phyloP scores from a whole-genome alignment of 1,140 invertebrate species.

The Sycophaga agraensis region DNA sequence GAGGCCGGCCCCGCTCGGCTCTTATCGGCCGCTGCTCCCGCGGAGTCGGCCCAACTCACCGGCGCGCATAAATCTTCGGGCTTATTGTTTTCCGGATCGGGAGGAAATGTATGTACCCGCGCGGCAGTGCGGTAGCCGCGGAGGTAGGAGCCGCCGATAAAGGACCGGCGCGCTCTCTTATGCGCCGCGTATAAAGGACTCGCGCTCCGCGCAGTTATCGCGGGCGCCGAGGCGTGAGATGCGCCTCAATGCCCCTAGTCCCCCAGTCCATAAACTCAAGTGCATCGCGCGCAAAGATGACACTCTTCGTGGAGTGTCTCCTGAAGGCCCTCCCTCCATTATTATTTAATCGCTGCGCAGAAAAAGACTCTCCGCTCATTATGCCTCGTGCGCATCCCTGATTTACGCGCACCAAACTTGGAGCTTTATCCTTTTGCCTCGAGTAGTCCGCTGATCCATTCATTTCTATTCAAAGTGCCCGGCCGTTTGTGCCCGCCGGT shows the following conservation, averaged over 20 bases:
- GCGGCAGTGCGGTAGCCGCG: background rate
- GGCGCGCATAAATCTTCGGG: constrained; percentile 53
- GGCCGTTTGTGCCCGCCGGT: too few species aligned
- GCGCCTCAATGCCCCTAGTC: too few species aligned
- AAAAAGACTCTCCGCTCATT: background rate
- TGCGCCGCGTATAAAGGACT: too few species aligned
- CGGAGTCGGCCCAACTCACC: constrained; percentile 30
- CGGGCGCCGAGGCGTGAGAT: too few species aligned
- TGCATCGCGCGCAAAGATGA: background rate
- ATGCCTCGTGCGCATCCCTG: too few species aligned
- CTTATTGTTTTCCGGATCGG: constrained; percentile 58
- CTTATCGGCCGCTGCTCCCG: constrained; percentile 35
- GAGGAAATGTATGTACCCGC: constrained; percentile 52
- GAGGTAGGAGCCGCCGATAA: background rate
- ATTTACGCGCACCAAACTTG: constrained; percentile 3
- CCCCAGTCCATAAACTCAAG: constrained; percentile 1
- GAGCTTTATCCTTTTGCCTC: background rate
- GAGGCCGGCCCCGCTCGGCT: constrained; percentile 28
- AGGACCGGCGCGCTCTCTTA: background rate
- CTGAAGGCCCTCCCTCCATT: background rate
- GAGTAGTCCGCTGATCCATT: too few species aligned
- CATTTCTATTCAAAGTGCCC: too few species aligned
- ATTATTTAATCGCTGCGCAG: constrained; percentile 1
- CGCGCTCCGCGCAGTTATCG: too few species aligned
- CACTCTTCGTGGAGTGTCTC: background rate